A percentile compares a stretch with the other conserved stretches of the same genome.
Conservation (phyloP, 1,140 invertebrate species). For the Rhopalosiphum maidis region DNA sequence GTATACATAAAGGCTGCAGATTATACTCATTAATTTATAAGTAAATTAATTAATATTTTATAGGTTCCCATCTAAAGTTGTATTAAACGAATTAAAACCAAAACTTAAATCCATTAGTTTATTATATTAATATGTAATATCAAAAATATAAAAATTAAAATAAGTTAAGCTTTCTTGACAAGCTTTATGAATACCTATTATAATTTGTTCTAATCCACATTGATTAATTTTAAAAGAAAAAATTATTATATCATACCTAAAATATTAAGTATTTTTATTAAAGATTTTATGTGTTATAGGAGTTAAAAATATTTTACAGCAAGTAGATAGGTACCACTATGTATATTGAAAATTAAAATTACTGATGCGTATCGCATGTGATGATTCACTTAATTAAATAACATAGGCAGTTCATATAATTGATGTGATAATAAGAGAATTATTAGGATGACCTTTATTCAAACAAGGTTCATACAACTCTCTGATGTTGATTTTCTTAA, state of each 20-base stretch:
- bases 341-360: constrained; percentile 28
- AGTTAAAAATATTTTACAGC: background rate
- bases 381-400: constrained; percentile 47
- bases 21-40: background rate
- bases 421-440: constrained; percentile 7
- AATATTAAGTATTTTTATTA: background rate
- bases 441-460: constrained; percentile 21
- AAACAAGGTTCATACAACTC: background rate
- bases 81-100: background rate
- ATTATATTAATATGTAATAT: background rate
- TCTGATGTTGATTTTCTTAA: background rate
- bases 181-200: background rate
- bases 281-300: background rate
- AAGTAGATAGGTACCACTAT: background rate
- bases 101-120: background rate
- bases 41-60: too few relatives aligned
- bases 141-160: background rate
- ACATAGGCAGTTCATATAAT: background rate
- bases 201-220: background rate
- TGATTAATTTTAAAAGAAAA: background rate
- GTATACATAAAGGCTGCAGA: background rate
- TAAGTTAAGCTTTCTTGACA: background rate
- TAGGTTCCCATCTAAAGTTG: background rate
- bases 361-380: constrained; percentile 45
- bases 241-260: background rate